Conservation (phyloP, 1,140 invertebrate species). For the Drosophila lacertosa region DNA sequence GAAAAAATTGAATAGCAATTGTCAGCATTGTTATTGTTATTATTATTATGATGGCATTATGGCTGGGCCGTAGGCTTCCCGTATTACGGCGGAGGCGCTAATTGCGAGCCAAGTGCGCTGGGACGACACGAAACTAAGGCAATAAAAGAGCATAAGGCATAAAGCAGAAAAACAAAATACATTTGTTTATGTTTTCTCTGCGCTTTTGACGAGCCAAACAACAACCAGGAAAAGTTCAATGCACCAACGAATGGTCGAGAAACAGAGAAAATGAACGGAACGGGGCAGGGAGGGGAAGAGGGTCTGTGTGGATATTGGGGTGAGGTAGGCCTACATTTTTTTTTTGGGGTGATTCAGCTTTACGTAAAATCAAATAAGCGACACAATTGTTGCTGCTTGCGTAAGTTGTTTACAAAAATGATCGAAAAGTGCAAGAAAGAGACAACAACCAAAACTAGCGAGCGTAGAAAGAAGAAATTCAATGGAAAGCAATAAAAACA, state of each 20-base stretch:
- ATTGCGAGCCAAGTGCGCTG: conserved; percentile 15
- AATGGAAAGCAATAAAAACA: conserved; percentile 20
- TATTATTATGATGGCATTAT: conserved; percentile 9
- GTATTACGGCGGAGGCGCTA: conserved; percentile 50
- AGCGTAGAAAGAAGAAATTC: conserved; percentile 28
- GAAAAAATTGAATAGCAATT: conserved; percentile 39
- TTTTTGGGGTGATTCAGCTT: conserved; percentile 64
- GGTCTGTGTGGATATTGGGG: not conserved
- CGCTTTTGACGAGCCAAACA: conserved; percentile 12
- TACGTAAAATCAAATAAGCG: conserved; percentile 71
- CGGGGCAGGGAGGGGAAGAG: not conserved
- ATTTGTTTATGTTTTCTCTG: conserved; percentile 57
- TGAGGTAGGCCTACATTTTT: conserved; percentile 65
- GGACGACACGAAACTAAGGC: not conserved
- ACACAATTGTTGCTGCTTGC: conserved; percentile 63
- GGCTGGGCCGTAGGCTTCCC: conserved; percentile 31
- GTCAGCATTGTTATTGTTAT: conserved; percentile 39
- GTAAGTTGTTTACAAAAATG: conserved; percentile 76
- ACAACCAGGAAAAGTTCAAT: conserved; percentile 43
- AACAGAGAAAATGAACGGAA: not conserved
- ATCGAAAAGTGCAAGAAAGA: conserved; percentile 58
- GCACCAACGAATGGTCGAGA: conserved; percentile 37
- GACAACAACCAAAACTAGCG: conserved; percentile 10
- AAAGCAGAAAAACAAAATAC: conserved; percentile 7
- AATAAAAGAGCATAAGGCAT: not conserved